Evolutionary conservation across 2,888 invertebrate genomes (phyloP).

Genomic region (Koerneria pararmatus): DNA sequence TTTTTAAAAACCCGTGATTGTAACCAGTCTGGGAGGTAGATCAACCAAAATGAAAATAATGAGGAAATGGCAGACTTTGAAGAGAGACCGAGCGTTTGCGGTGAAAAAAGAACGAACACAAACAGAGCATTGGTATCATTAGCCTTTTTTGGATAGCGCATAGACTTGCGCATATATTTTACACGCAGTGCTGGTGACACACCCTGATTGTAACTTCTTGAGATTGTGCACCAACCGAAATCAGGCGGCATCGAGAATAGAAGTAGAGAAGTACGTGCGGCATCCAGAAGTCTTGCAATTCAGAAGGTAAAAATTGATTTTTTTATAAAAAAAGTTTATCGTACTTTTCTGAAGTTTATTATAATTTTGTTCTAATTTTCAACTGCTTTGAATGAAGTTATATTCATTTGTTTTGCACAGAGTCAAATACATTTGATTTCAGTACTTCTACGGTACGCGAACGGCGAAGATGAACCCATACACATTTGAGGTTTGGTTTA

Average conservation of each 20-base stretch:
- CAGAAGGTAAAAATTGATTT: constrained; percentile 61
- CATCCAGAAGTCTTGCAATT: constrained; percentile 36
- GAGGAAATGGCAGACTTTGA: too few species aligned
- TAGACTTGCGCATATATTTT: too few species aligned
- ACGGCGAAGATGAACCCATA: constrained; percentile 73
- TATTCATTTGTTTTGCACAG: too few species aligned
- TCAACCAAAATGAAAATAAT: too few species aligned
- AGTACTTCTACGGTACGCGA: constrained; percentile 88
- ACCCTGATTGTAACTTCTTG: constrained; percentile 14
- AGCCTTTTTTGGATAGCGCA: too few species aligned
- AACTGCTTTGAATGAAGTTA: too few species aligned
- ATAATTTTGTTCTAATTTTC: too few species aligned
- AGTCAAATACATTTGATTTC: constrained; percentile 63
- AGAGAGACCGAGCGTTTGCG: too few species aligned
- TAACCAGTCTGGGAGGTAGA: too few species aligned
- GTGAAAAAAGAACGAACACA: not conserved
- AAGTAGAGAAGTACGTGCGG: constrained; percentile 29
- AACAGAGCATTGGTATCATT: not conserved
- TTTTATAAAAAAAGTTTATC: constrained; percentile 24
- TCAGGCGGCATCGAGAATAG: constrained; percentile 78
- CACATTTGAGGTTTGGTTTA: constrained; percentile 72
- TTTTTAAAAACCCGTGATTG: too few species aligned
- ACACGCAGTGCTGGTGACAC: not conserved
- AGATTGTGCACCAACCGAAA: constrained; percentile 82
- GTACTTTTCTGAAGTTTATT: constrained; percentile 5